A percentile compares a stretch with the other conserved stretches of the same genome.
Conservation (phyloP, 2,113 vertebrate species). For the Pterocles orientalis region DNA sequence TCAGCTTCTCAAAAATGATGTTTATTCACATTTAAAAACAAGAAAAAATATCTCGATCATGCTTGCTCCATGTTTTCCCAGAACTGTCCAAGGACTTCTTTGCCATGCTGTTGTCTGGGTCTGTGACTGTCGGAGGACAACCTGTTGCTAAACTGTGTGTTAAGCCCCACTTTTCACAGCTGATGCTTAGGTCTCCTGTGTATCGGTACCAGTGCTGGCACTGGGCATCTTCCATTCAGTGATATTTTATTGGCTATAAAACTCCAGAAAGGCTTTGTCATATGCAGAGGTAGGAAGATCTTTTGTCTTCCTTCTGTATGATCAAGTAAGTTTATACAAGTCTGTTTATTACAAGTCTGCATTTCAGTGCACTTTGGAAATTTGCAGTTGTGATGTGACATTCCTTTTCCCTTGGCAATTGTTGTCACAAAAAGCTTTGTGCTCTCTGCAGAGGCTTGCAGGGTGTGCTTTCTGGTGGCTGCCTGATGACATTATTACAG, state of each 20-base stretch:
- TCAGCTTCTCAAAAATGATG: neutral
- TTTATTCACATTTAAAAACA: neutral
- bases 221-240: neutral
- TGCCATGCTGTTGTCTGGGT: neutral
- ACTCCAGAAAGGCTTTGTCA: no score
- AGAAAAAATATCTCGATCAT: neutral
- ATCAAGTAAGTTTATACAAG: neutral
- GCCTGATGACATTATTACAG: neutral
- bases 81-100: rapidly evolving
- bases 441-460: neutral
- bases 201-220: neutral
- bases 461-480: neutral
- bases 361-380: neutral
- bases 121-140: neutral
- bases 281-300: neutral
- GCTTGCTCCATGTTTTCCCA: neutral
- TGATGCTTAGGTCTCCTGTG: rapidly evolving
- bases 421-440: neutral
- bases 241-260: neutral
- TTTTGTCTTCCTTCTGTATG: neutral
- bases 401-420: neutral
- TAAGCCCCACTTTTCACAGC: neutral
- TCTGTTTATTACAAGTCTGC: neutral
- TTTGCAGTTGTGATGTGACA: neutral
- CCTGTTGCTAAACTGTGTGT: neutral